Conservation (phyloP, 2,113 vertebrate genomes). For the Octodon degus region DNA sequence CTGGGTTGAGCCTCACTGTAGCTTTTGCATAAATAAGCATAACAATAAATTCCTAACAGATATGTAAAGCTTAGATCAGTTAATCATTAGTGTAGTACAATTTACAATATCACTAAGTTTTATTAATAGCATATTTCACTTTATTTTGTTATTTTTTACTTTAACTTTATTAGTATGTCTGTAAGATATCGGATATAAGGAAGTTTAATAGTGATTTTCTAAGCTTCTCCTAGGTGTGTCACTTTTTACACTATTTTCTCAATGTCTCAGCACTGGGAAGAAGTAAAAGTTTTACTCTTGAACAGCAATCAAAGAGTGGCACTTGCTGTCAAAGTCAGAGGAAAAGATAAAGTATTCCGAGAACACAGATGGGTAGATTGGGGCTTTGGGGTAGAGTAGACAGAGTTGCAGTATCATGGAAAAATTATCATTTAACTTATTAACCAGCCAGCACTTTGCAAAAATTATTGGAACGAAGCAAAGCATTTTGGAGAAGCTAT, state of each 20-base stretch:
- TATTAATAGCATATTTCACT: neutral
- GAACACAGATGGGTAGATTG: neutral
- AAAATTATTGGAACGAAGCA: neutral
- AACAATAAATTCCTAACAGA: neutral
- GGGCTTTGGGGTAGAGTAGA: neutral
- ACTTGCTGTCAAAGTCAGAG: neutral
- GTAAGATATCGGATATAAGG: neutral
- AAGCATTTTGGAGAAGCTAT: neutral
- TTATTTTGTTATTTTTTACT: neutral
- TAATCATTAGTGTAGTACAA: neutral
- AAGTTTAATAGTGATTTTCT: neutral
- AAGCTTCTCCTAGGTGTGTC: neutral
- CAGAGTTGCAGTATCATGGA: neutral
- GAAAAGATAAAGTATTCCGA: neutral
- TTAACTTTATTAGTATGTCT: neutral
- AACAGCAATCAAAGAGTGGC: neutral
- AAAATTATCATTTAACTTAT: neutral
- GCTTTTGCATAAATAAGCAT: neutral
- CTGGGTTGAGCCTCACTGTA: neutral
- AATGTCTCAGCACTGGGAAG: neutral
- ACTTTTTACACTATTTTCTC: neutral
- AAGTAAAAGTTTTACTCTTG: neutral
- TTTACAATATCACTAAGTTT: neutral
- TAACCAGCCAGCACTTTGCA: neutral
- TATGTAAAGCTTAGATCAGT: neutral